Conservation (phyloP, 2,888 invertebrate genomes). For the Epsilonema sp. region DNA sequence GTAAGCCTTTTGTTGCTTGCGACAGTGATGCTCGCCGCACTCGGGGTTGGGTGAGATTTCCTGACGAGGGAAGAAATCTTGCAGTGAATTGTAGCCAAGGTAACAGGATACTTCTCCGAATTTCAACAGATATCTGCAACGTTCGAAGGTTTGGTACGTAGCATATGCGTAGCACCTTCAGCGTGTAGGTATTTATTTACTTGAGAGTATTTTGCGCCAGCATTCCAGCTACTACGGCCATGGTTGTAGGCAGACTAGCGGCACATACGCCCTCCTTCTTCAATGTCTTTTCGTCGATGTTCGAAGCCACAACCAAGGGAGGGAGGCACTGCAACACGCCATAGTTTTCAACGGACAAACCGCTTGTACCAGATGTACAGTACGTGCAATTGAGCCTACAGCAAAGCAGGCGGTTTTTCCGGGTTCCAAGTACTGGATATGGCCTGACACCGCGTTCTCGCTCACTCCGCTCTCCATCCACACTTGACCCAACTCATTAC, state of each 20-base stretch:
- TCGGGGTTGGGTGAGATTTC: constrained; percentile 66
- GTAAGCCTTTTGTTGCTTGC: constrained; percentile 33
- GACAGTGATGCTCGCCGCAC: constrained; percentile 65
- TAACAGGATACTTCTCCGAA: constrained; percentile 83
- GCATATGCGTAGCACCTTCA: not conserved
- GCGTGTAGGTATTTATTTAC: constrained; percentile 25
- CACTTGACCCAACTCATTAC: constrained; percentile 69
- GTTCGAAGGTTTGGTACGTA: too few species aligned
- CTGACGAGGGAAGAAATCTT: constrained; percentile 91
- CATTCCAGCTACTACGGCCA: constrained; percentile 94
- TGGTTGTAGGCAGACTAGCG: constrained; percentile 92
- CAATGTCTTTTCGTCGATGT: constrained; percentile 85
- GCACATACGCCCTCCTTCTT: constrained; percentile 97
- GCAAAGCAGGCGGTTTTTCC: constrained; percentile 95
- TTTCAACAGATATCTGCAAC: constrained; percentile 53
- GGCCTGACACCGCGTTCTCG: constrained; percentile 96
- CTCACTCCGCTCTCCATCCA: constrained; percentile 99
- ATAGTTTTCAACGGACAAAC: too few species aligned
- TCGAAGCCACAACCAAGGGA: constrained; percentile 83
- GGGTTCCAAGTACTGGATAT: constrained; percentile 82
- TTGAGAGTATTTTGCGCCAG: constrained; percentile 51
- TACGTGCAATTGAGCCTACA: constrained; percentile 38
- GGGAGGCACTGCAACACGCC: constrained; percentile 73
- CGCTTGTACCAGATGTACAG: too few species aligned
- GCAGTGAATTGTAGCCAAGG: constrained; percentile 83